Conservation (phyloP, 23 tunicate species). For the Halocynthia roretzi region DNA sequence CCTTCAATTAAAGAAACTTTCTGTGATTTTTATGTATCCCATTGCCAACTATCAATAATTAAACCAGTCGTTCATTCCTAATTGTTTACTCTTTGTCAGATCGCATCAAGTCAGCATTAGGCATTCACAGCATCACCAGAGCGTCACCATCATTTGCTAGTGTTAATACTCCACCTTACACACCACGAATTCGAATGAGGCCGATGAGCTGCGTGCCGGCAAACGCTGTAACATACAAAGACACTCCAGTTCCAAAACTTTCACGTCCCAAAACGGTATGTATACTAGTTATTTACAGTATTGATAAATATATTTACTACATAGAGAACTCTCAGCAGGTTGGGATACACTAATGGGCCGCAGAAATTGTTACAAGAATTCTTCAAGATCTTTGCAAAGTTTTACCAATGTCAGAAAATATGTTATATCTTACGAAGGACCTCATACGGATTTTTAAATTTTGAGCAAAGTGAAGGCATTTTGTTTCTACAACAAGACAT, state of each 20-base stretch:
- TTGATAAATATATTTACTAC: not conserved
- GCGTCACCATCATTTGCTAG: not conserved
- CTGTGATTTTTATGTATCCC: constrained; percentile 15
- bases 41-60: constrained; percentile 14
- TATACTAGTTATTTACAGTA: not conserved
- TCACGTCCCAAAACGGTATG: constrained; percentile 72
- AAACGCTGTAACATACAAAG: not conserved
- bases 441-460: too few species aligned
- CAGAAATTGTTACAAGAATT: too few species aligned
- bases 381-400: too few species aligned
- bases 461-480: too few species aligned
- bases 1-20: not conserved
- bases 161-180: constrained; percentile 15
- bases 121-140: constrained; percentile 18
- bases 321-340: too few species aligned
- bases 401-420: too few species aligned
- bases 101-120: constrained; percentile 20
- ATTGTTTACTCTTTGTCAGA: not conserved
- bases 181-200: constrained; percentile 43
- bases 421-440: too few species aligned
- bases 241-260: constrained; percentile 30
- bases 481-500: too few species aligned
- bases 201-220: constrained; percentile 67
- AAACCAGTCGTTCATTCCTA: constrained; percentile 10
- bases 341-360: too few species aligned